Evolutionary conservation across 2,888 invertebrate genomes (phyloP), one percentile per base, ranked within the genome.

Genomic region (Acleris cristana): DNA sequence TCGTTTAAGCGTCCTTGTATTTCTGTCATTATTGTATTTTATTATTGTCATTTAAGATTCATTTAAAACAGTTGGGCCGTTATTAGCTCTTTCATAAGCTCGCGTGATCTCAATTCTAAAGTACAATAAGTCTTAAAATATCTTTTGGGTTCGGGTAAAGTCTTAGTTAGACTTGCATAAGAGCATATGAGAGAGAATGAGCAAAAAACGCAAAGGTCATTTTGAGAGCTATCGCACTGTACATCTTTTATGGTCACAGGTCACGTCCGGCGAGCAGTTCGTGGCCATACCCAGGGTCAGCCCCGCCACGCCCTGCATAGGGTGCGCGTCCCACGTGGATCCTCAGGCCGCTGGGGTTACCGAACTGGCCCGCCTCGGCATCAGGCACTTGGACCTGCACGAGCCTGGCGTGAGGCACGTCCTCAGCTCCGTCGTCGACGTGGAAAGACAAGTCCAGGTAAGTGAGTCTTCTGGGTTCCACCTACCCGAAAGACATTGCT

Each of bases 401-500:
- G 87, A 90, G 54, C 83, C 87, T 0, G 75, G 71, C 21, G 73
- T 83, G 7, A 87, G 81, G 64, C 94, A 94, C 72, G 78, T 76
- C n/a, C 76, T 94, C 7, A 79, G 88, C 34, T 81, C 85, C 69
- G 87, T 95, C 21, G 68, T 93, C 19, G 87, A 90, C 59, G 87
- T 95, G 1, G 94, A 94, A 76, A 87, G 94, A 78, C 94, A 94
- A 85, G 94, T 94, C 70, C 91, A 91, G 86, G 92, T 89, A 78
- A 76, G 81, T 30, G 45, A 45, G 34, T 34, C 0, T 34, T 26
- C 26, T 26, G 26, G 12, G 34, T 34, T 12, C 12, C 26, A 7
- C 12, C 34, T 12, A 3, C 10, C 10, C 34, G 12, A 34, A 34
- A 30, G 30, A 30, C 10, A 10, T 30, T 30, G 30, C 8, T 30